These are phyloP conservation scores for Thermophis baileyi DNA, from an alignment of 2,113 vertebrate species.

Conservation along the genomic window DNA sequence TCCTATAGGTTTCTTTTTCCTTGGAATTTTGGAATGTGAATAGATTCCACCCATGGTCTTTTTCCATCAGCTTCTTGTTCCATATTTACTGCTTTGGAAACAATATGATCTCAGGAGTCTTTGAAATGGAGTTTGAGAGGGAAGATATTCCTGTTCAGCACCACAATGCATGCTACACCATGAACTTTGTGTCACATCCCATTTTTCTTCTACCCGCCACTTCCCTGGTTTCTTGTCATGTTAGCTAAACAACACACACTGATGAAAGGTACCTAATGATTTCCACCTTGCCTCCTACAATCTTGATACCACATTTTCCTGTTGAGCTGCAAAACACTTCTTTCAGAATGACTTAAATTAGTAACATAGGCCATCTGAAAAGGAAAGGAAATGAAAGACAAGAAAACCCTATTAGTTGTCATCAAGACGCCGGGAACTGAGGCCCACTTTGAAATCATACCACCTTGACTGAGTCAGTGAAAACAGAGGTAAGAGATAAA, in stretches of 20 bases:
- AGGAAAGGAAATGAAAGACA: constrained; percentile 58
- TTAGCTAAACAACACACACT: constrained; percentile 53
- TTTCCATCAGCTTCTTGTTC: constrained; percentile 50
- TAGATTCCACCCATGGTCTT: constrained; percentile 9
- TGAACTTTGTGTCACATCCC: constrained; percentile 8
- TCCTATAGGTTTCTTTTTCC: constrained; percentile 22
- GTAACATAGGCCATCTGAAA: constrained; percentile 56
- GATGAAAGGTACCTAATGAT: constrained; percentile 60
- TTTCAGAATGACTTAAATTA: constrained; percentile 62
- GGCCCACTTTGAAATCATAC: constrained; percentile 54
- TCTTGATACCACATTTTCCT: constrained; percentile 75
- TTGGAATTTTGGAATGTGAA: background rate
- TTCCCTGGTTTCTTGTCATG: constrained; percentile 54
- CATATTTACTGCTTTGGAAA: constrained; percentile 15
- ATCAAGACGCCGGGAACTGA: constrained; percentile 36
- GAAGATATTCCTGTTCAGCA: constrained; percentile 35
- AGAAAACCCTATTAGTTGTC: constrained; percentile 20
- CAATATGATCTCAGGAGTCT: constrained; percentile 17
- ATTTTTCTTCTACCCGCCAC: background rate
- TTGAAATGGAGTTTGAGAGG: constrained; percentile 43
- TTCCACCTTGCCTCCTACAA: constrained; percentile 69
- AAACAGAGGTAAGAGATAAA: background rate
- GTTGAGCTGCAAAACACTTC: constrained; percentile 68
- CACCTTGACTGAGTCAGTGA: background rate
- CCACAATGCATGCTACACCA: background rate